Evolutionary conservation across 2,113 vertebrate species (phyloP), one percentile per base, ranked within the genome.

Genomic region (Abramis brama): DNA sequence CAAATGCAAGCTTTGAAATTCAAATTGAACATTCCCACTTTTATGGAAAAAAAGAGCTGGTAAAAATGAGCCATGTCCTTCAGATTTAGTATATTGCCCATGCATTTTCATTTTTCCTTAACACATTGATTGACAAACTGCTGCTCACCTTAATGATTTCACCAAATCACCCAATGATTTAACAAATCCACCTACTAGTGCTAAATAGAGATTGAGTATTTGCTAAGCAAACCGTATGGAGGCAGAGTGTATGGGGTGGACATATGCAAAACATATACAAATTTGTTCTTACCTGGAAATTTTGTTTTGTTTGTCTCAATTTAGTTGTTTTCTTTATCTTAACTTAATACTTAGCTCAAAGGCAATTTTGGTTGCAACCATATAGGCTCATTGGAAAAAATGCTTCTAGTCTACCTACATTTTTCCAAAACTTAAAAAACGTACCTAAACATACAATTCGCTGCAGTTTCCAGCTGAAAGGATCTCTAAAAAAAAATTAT

Each of bases 1-100:
- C 68, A 83, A 83, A 83, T 83, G 33, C 43, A n/a, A 25, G 19
- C 4, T 83, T 83, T 83, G 81, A 83, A 73, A 59, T 68, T 83
- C 82, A 83, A 83, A 83, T 73, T 25, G 7, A 73, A 27, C 21
- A 39, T 57, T 83, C 19, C 45, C 33, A 59, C 23, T 59, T 57
- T 74, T 36, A 11, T 4, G 68, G 27, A 21, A 25, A 25, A 13
- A 39, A 17, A 36, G 11, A 39, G 47, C 27, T 3, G 12, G 11
- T n/a, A 21, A 52, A 52, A 57, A 57, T 59, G 6, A 73, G 30
- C 33, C 30, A 36, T 6, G 1, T 33, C 2, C 2, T 70, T 36
- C 5, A 82, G 27, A 39, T 80, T 81, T 66, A 64, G 33, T 17
- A 10, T 59, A 47, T 57, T 55, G 8, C 11, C 52, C 10, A 25